Conservation (phyloP, 2,797 vertebrate genomes). For the Sparidentex hasta region DNA sequence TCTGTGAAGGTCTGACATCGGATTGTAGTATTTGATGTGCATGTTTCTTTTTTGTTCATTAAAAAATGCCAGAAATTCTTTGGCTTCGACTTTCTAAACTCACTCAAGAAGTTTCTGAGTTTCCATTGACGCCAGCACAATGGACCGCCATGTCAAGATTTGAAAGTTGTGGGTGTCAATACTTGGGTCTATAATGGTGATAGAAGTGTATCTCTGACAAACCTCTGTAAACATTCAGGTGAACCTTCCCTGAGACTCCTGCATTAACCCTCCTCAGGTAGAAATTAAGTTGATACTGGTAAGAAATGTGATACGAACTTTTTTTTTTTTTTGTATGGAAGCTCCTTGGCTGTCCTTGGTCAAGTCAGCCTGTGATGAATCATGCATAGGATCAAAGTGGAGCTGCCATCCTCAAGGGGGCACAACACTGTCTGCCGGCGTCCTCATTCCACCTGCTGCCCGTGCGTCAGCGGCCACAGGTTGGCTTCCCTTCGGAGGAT, state of each 20-base stretch:
- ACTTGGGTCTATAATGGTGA: not conserved
- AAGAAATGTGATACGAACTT: conserved; percentile 43
- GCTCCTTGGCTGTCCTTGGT: conserved; percentile 79
- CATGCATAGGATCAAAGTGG: conserved; percentile 81
- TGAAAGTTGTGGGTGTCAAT: conserved; percentile 13
- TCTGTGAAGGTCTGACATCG: conserved; percentile 15
- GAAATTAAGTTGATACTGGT: conserved; percentile 28
- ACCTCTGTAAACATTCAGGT: not conserved
- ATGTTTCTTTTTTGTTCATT: conserved; percentile 9
- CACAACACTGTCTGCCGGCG: conserved; percentile 41
- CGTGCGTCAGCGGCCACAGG: conserved; percentile 60
- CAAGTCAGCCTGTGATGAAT: conserved; percentile 77
- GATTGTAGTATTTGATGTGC: conserved; percentile 3
- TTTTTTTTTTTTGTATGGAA: conserved; percentile 25
- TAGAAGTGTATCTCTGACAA: conserved; percentile 8
- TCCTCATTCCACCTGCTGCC: conserved; percentile 73
- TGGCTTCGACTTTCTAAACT: too few relatives aligned
- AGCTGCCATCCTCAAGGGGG: conserved; percentile 62
- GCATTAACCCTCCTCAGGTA: conserved; percentile 7
- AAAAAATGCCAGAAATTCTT: conserved; percentile 6
- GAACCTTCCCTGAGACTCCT: conserved; percentile 11
- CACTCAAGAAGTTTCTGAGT: not conserved
- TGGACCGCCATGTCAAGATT: not conserved
- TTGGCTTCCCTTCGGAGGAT: conserved; percentile 65
- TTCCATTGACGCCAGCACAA: not conserved